phyloP scores from a whole-genome alignment of 1,140 invertebrate species.

The Cheumatopsyche charites region DNA sequence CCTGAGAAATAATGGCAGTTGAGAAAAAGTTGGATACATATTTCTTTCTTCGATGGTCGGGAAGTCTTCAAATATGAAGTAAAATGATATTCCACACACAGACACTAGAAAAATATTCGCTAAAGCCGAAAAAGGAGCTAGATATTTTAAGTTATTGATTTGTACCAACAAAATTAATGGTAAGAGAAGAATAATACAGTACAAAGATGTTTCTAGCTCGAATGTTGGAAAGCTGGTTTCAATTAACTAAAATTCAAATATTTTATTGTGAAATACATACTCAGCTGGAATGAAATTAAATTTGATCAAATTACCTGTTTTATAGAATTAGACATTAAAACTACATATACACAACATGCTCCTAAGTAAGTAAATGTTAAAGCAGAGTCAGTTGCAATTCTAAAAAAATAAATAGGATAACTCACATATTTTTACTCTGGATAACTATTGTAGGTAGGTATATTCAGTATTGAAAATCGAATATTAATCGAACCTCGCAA shows the following conservation, averaged over 20 bases:
- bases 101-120: conserved; percentile 73
- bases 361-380: conserved; percentile 71
- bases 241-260: conserved; percentile 66
- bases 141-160: conserved; percentile 71
- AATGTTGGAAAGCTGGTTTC: conserved; percentile 52
- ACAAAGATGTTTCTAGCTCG: conserved; percentile 56
- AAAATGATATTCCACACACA: conserved; percentile 73
- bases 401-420: background rate
- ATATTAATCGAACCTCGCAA: conserved; percentile 62
- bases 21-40: conserved; percentile 57
- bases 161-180: conserved; percentile 68
- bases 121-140: conserved; percentile 76
- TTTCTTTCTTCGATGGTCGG: conserved; percentile 59
- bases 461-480: too few species aligned
- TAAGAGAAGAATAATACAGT: conserved; percentile 66
- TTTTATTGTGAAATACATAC: conserved; percentile 9
- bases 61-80: conserved; percentile 70
- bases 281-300: background rate
- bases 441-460: too few species aligned
- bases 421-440: too few species aligned
- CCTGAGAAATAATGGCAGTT: conserved; percentile 71
- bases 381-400: conserved; percentile 58
- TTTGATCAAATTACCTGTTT: conserved; percentile 53
- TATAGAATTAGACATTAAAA: conserved; percentile 72
- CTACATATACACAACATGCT: conserved; percentile 76